Conservation (phyloP, 2,888 invertebrate genomes). For the Morinoia aosen region DNA sequence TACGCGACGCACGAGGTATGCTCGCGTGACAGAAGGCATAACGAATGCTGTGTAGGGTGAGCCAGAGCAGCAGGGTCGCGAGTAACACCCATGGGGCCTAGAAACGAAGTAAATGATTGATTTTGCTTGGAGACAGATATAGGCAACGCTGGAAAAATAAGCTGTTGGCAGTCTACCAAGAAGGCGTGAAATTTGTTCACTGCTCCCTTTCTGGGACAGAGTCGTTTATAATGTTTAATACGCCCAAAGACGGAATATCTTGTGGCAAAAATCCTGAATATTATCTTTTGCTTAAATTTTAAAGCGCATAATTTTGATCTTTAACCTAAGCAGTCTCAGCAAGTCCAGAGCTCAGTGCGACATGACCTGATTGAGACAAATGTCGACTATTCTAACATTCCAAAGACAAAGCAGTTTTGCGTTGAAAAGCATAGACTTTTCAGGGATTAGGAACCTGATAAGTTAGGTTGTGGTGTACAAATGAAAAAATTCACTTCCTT, state of each 20-base stretch:
- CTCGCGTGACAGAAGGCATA: slow-evolving; percentile 63
- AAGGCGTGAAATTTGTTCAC: background rate
- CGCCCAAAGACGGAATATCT: background rate
- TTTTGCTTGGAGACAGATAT: background rate
- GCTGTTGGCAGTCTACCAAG: background rate
- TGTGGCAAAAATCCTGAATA: background rate
- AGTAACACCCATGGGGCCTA: slow-evolving; percentile 59
- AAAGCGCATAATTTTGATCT: background rate
- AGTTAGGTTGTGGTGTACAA: no score
- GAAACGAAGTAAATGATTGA: background rate
- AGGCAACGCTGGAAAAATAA: background rate
- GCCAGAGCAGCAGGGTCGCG: slow-evolving; percentile 18
- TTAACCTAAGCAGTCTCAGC: background rate
- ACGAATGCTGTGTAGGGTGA: slow-evolving; percentile 53
- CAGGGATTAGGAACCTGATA: no score
- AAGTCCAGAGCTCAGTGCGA: background rate
- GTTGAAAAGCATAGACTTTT: no score
- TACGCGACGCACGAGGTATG: slow-evolving; percentile 31
- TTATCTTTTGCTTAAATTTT: background rate
- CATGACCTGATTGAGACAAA: no score
- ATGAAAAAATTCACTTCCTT: no score
- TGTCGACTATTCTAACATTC: no score
- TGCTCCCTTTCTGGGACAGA: background rate
- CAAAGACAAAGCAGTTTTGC: no score
- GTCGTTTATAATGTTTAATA: background rate